Base-by-base conservation (phyloP, 2,888 invertebrate species). In the Leptopilina myrica region DNA sequence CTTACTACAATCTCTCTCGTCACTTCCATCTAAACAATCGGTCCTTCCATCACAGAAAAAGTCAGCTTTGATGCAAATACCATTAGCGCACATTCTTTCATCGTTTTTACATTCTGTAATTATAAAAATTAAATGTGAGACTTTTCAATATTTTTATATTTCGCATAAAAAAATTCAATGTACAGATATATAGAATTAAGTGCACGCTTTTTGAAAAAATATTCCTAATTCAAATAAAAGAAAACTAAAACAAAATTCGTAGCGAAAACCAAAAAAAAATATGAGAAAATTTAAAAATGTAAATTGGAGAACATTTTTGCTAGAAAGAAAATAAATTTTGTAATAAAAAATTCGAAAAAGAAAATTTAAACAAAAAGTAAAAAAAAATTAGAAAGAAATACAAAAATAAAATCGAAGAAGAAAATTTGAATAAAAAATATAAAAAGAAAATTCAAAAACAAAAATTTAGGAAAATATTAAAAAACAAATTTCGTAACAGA, bases 1-100 rank as follows among this genome's bases (percentile, higher is more conserved):
- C 91, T 89, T 90, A 94, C 94, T 91, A 92, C 95, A 95, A 83
- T 93, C 89, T 33, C 85, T 86, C 91, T 96, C 96, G 85, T 96
- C 96, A 86, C 94, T 94, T 59, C 92, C 92, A 79, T 93, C 92
- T 12, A 89, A 89, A 86, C 96, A 96, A 86, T 96, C 95, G n/a
- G 85, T 78, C 12, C 92, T 91, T 5, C 92, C 90, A 89, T 96
- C 93, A 90, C 96, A 96, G 80, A 93, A 92, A 80, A 93, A 93
- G 53, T 88, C 86, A 12, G 90, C 89, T 81, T 92, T 92, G 83
- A 95, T 94, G 86, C 95, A 95, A 78, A 92, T 91, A 40, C 94
- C 93, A 85, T 94, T 93, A 82, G 92, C 87, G 88, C 95, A 95
- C 2, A 90, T 90, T 89, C 93, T 94, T 84, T 94, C 92, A 67